Conservation (phyloP, 2,113 vertebrate genomes). For the Neomonachus schauinslandi region DNA sequence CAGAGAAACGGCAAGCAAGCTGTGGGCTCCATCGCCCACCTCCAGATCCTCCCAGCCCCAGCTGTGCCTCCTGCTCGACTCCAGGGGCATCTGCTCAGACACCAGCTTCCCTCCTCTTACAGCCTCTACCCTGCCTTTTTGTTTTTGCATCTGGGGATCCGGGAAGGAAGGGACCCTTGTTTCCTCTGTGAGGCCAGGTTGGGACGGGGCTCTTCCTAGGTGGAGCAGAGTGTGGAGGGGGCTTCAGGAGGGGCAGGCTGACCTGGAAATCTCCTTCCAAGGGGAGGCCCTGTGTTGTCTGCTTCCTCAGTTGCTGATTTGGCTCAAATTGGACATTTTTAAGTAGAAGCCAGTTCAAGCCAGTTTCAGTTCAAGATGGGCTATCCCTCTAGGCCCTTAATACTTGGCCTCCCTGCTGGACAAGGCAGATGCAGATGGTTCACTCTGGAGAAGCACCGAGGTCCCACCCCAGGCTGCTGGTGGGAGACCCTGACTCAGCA, state of each 20-base stretch:
- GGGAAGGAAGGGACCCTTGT: neutral
- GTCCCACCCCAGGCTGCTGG: neutral
- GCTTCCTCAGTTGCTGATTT: neutral
- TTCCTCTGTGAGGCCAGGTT: neutral
- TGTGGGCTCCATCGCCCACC: accelerated
- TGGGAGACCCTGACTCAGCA: neutral
- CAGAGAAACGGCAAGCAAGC: neutral
- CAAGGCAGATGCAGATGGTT: neutral
- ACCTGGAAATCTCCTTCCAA: neutral
- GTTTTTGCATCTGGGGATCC: neutral
- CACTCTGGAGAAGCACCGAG: too few species aligned
- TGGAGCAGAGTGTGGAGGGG: neutral
- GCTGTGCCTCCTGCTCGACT: neutral
- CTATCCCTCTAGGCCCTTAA: too few species aligned
- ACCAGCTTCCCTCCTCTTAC: neutral
- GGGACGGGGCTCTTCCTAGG: neutral
- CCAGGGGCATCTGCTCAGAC: neutral
- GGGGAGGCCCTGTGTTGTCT: neutral
- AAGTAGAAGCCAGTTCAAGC: neutral
- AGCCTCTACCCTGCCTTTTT: neutral
- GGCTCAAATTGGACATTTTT: neutral
- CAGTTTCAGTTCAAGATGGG: too few species aligned
- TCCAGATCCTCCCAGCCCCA: neutral
- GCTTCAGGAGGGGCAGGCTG: neutral
- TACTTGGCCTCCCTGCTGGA: neutral